Conservation (phyloP, 2,888 invertebrate genomes). For the Apamea sordens region DNA sequence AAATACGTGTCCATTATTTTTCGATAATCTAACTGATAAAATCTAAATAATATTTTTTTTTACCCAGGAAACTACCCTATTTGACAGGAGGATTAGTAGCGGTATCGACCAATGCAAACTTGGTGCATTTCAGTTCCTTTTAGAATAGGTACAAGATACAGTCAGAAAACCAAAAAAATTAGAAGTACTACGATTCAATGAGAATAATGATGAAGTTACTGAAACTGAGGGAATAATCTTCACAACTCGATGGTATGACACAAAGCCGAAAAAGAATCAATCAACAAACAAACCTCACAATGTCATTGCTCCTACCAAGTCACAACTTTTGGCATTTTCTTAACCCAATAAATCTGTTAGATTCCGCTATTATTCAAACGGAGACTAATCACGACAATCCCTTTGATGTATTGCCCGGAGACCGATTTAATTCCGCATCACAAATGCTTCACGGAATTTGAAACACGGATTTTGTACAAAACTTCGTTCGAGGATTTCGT, state of each 20-base stretch:
- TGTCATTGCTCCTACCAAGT: neutral
- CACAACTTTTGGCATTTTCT: constrained; percentile 31
- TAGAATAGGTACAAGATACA: too few relatives aligned
- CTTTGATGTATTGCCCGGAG: constrained; percentile 63
- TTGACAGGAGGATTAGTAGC: too few relatives aligned
- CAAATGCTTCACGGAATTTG: constrained; percentile 57
- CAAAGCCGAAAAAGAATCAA: neutral
- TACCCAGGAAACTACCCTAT: too few relatives aligned
- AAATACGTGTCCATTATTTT: too few relatives aligned
- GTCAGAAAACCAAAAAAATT: too few relatives aligned
- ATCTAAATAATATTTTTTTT: too few relatives aligned
- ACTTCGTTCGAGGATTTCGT: constrained; percentile 44
- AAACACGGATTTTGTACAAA: constrained; percentile 46
- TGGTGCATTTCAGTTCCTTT: too few relatives aligned
- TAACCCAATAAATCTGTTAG: constrained; percentile 56
- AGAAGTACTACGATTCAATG: neutral
- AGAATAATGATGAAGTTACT: neutral
- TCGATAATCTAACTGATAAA: too few relatives aligned
- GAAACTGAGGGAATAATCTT: neutral
- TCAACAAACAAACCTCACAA: neutral
- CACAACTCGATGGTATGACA: neutral
- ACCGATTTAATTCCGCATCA: constrained; percentile 61
- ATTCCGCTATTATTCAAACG: constrained; percentile 61
- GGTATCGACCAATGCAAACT: too few relatives aligned
- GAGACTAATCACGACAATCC: constrained; percentile 63